phyloP scores from a whole-genome alignment of 1,140 invertebrate species.

The Acromyrmex charruanus region DNA sequence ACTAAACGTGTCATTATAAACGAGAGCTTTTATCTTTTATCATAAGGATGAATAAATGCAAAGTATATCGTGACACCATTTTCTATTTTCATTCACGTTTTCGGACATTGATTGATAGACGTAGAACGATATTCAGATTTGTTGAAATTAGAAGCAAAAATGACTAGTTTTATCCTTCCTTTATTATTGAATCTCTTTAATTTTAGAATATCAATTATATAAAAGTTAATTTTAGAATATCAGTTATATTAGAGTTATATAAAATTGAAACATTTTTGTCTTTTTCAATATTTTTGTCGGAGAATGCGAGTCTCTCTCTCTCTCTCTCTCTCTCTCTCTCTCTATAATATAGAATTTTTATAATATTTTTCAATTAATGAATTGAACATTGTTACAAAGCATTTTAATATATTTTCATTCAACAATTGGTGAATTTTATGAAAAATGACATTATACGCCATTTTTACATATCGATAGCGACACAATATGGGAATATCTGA shows the following conservation, averaged over 20 bases:
- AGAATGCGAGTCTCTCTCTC: not conserved
- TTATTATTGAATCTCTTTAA: not conserved
- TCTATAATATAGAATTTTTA: not conserved
- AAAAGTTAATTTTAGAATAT: not conserved
- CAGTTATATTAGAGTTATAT: not conserved
- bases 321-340: too few relatives aligned
- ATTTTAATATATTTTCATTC: constrained; percentile 1
- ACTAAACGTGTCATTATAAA: constrained; percentile 32
- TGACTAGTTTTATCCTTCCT: not conserved
- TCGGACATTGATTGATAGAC: constrained; percentile 33
- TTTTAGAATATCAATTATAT: not conserved
- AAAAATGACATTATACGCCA: not conserved
- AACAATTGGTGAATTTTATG: not conserved
- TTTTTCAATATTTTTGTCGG: not conserved
- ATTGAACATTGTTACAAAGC: not conserved
- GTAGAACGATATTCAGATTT: not conserved
- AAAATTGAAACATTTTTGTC: not conserved
- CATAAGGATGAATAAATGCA: constrained; percentile 18
- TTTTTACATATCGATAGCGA: not conserved
- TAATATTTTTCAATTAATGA: constrained; percentile 18
- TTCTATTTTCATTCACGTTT: constrained; percentile 18
- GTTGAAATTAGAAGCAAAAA: constrained; percentile 2
- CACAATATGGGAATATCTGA: not conserved
- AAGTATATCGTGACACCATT: constrained; percentile 45
- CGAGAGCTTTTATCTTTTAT: constrained; percentile 27